Base-by-base conservation (phyloP, 2,113 vertebrate genomes). In the Marmota monax region DNA sequence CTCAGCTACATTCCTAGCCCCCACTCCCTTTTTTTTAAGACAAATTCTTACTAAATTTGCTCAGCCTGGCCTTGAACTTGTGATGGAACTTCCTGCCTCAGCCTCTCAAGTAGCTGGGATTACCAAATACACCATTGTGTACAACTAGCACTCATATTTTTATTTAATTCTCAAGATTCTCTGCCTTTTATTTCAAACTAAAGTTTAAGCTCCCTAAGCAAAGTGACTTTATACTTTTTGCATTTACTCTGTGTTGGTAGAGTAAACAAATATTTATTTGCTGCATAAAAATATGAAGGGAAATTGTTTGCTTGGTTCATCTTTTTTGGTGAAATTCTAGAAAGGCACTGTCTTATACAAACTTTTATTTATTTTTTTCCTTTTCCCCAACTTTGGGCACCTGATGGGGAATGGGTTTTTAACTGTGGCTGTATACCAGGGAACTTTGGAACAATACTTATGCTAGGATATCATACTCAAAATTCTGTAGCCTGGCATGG, bases 291-390 rank as follows among this genome's bases (percentile, higher is more conserved):
- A 79, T 61, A 74, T 58, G 10, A 74, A 85, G 45, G 53, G 6
- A 92, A 88, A 84, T 72, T 77, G 42, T 72, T 87, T 95, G 53
- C 56, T 83, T 34, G 18, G 17, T 34, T 14, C 4, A 23, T 7
- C 32, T 77, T 83, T 51, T 83, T 77, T 51, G 58, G 58, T 84
- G 56, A 53, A 91, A 95, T 88, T 73, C 17, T 34, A 84, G 73
- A 96, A 96, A 94, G 32, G 22, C 6, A 45, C 13, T 84, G 56
- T 58, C 32, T 91, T 88, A 73, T 79, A 97, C 17, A 94, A 78
- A 91, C 32, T 67, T n/a, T 23, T 72, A 65, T 90, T 88, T 72
- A 70, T 45, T 39, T 83, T 48, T 18, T n/a, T 5, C 22, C 32
- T 10, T 48, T 34, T 32, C 42, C 12, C 12, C 1, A 7, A 7